Conservation (phyloP, 1,140 invertebrate species). For the Lepidurus arcticus region DNA sequence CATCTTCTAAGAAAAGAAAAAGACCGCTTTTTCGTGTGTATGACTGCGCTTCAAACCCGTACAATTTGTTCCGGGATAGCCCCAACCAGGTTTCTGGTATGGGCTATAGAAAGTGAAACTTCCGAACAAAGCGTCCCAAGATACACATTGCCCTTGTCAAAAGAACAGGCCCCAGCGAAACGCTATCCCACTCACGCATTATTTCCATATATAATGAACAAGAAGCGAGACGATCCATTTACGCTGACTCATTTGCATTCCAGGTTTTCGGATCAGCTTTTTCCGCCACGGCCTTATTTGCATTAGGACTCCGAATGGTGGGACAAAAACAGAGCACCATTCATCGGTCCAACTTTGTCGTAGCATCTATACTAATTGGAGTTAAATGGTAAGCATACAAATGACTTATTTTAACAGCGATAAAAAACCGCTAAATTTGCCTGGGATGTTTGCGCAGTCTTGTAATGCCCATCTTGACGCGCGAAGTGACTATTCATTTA, state of each 20-base stretch:
- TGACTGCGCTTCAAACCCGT: no score
- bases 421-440: neutral
- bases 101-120: no score
- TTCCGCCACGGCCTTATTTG: slow-evolving; percentile 49
- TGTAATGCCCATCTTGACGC: slow-evolving; percentile 75
- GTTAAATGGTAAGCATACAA: slow-evolving; percentile 42
- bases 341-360: slow-evolving; percentile 43
- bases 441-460: slow-evolving; percentile 53
- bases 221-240: no score
- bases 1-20: no score
- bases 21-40: no score
- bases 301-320: slow-evolving; percentile 49
- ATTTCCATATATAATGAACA: no score
- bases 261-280: slow-evolving; percentile 45
- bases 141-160: no score
- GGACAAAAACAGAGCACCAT: neutral
- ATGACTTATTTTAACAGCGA: neutral
- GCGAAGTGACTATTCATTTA: slow-evolving; percentile 73
- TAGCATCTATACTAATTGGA: slow-evolving; percentile 46
- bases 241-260: neutral
- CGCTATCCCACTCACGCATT: no score
- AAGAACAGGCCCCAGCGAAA: no score
- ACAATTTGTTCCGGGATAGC: no score
- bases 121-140: no score
- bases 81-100: no score